Percentiles rank a stretch among this genome's conserved stretches.
phyloP scores from a whole-genome alignment of 2,888 invertebrate genomes.

The Podotricha telesiphe region DNA sequence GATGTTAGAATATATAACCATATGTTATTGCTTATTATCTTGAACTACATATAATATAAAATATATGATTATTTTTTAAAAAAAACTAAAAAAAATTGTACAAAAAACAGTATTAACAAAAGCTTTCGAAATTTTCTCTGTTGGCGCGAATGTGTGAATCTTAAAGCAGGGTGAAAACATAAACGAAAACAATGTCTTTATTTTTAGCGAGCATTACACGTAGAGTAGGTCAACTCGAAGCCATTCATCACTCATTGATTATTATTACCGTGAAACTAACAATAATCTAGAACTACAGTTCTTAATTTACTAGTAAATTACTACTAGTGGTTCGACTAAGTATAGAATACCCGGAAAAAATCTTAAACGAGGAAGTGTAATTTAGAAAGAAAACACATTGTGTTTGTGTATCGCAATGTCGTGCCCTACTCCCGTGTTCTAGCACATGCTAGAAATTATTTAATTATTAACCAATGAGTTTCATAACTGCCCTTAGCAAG shows the following conservation, averaged over 20 bases:
- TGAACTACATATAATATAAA: no score
- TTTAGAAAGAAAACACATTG: slow-evolving; percentile 47
- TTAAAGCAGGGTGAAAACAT: slow-evolving; percentile 34
- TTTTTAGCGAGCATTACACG: slow-evolving; percentile 48
- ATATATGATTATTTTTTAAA: no score
- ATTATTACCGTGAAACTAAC: slow-evolving; percentile 21
- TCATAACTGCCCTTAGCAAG: slow-evolving; percentile 33
- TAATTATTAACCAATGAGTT: slow-evolving; percentile 44
- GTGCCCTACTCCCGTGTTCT: slow-evolving; percentile 48
- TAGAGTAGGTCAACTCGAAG: slow-evolving; percentile 44
- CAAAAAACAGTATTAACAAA: not conserved
- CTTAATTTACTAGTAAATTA: slow-evolving; percentile 9
- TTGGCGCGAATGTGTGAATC: not conserved
- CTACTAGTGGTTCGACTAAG: slow-evolving; percentile 18
- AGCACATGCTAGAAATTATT: slow-evolving; percentile 36
- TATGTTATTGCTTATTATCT: not conserved
- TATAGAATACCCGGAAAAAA: slow-evolving; percentile 40
- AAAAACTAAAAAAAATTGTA: no score
- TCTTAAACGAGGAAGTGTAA: slow-evolving; percentile 47
- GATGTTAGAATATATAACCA: not conserved
- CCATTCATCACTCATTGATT: slow-evolving; percentile 39
- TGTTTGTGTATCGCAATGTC: slow-evolving; percentile 43
- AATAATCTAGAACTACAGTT: slow-evolving; percentile 12
- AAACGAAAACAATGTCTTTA: slow-evolving; percentile 52
- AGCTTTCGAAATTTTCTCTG: not conserved